Base-by-base conservation (phyloP, 2,888 invertebrate species). In the Philereme vetulata region DNA sequence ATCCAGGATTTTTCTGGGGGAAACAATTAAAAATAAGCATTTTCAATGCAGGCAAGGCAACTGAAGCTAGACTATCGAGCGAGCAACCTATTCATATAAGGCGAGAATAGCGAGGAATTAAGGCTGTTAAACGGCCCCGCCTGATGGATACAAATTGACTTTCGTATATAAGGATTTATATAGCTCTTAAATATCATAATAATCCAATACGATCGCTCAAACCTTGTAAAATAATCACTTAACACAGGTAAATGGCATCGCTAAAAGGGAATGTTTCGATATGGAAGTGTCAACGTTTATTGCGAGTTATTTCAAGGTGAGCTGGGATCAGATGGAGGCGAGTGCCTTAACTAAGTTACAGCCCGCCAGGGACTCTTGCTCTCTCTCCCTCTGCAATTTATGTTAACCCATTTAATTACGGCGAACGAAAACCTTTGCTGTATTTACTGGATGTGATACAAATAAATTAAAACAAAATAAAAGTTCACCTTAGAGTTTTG, bases 321-420 rank as follows among this genome's bases (percentile, higher is more conserved):
- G 55, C 47, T 52, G 64, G 63, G 66, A 67, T 70, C 63, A 68
- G 70, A 63, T 66, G 72, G 71, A 67, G 76, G 69, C 57, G 62
- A 62, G 62, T 74, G 71, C 65, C 71, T 74, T 84, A 84, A 86
- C 80, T 72, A 80, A 81, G 80, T 85, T 84, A 83, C 73, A 70
- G 70, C 74, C 77, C 76, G 70, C 72, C 76, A 74, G 81, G 76
- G 80, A 79, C 78, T 74, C 71, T 77, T 76, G 72, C 75, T 75
- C 74, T 71, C 65, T 76, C 77, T 75, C 77, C 72, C 78, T 74
- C 75, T 74, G 21, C 75, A 76, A 84, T 84, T 85, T 82, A 82
- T 81, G 79, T 75, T 78, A 77, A 82, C 82, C 77, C 77, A 72
- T 75, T 81, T 84, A 82, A 84, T 84, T 81, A 80, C 67, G 68